Evolutionary conservation across 2,888 invertebrate species (phyloP).

Genomic region (Andrena praecox): DNA sequence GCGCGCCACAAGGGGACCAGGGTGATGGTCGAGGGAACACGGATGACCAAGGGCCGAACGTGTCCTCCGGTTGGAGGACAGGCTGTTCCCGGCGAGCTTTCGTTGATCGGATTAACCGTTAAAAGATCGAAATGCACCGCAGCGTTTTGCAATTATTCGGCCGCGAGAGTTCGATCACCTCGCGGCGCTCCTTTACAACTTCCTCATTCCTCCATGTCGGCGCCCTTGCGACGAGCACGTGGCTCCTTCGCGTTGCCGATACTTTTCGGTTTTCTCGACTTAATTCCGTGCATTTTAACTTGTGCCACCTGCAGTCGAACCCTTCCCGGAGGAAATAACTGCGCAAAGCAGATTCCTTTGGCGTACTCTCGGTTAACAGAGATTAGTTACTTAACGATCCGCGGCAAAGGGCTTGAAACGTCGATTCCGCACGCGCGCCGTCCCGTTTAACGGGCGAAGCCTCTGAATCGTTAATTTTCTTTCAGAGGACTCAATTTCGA

Average conservation of each 20-base stretch:
- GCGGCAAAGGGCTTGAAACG: background rate
- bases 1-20: constrained; percentile 3
- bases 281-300: background rate
- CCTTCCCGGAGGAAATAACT: background rate
- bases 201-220: constrained; percentile 37
- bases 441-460: constrained; percentile 24
- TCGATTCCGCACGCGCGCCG: background rate
- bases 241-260: background rate
- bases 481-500: constrained; percentile 57
- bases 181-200: constrained; percentile 36
- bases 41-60: constrained; percentile 29
- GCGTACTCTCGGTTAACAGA: constrained; percentile 17
- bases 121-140: constrained; percentile 53
- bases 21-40: constrained; percentile 11
- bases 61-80: constrained; percentile 37
- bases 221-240: background rate
- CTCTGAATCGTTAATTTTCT: constrained; percentile 56
- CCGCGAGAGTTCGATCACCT: constrained; percentile 5
- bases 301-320: background rate
- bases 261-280: background rate
- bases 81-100: constrained; percentile 28
- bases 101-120: constrained; percentile 54
- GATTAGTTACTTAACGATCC: constrained; percentile 48
- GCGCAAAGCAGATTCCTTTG: background rate
- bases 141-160: constrained; percentile 41